Evolutionary conservation across 2,113 vertebrate species (phyloP).

Genomic region (Ciconia maguari): DNA sequence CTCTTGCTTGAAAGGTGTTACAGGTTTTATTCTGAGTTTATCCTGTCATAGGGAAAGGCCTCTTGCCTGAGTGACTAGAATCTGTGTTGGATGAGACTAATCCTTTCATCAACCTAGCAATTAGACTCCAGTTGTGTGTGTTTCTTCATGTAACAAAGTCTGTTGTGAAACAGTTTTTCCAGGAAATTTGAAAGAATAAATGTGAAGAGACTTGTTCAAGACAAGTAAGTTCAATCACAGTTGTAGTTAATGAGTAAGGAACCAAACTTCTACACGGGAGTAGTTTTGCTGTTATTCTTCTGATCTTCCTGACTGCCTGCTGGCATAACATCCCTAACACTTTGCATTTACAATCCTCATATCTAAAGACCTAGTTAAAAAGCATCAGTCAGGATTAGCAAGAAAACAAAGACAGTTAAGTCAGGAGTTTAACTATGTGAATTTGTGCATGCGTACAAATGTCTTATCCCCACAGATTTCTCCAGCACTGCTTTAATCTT

Average conservation of each 20-base stretch:
- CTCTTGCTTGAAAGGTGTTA: not conserved
- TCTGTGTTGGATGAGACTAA: not conserved
- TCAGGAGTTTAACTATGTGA: not conserved
- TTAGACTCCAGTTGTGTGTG: not conserved
- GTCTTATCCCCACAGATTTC: not conserved
- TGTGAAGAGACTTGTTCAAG: not conserved
- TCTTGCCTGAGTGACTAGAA: not conserved
- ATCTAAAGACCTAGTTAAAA: not conserved
- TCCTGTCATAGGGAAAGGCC: not conserved
- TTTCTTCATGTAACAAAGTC: not conserved
- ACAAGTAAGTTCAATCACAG: constrained; percentile 9
- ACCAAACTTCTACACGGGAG: not conserved
- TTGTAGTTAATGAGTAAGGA: not conserved
- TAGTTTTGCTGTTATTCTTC: not conserved
- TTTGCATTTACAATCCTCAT: not conserved
- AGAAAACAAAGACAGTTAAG: not conserved
- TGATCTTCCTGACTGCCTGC: constrained; percentile 5
- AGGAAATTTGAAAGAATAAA: constrained; percentile 1
- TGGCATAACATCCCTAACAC: not conserved
- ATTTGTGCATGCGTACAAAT: not conserved
- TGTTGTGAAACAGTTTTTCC: constrained; percentile 3
- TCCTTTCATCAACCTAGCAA: not conserved
- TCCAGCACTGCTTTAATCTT: not conserved
- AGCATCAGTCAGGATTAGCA: not conserved
- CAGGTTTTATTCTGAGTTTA: not conserved